Base-by-base conservation (phyloP, 2,113 vertebrate species). In the Odocoileus virginianus region DNA sequence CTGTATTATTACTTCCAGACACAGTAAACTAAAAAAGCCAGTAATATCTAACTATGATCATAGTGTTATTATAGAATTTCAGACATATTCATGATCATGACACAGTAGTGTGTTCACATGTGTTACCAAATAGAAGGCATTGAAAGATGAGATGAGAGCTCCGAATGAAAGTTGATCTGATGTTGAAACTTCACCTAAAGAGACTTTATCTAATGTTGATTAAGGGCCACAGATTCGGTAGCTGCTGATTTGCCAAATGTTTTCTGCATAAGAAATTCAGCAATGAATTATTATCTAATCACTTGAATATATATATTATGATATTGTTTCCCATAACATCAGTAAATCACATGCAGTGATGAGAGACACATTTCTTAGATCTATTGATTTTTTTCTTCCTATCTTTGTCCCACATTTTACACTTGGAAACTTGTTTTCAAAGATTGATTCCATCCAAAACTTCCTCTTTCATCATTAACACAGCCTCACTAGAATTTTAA, bases 401-500 rank as follows among this genome's bases (percentile, higher is more conserved):
- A 36, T 91, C 50, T 86, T 95, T 60, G 33, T 92, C n/a, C 40
- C 57, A 88, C 60, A 3, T 87, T 97, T 92, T 89, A 54, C 1
- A 60, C n/a, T 87, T 7, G 33, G 76, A 45, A 82, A 82, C 33
- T 52, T 61, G 45, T 95, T 97, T 97, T 55, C 71, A 71, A 84
- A 98, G 87, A 95, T 67, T 87, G 87, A 94, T 96, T 96, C 64
- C 54, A 82, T 54, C 79, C 50, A 36, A 94, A 93, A 76, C n/a
- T 93, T 86, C 43, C 50, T 84, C 13, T 81, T 92, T 84, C n/a
- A 47, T 52, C 54, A 36, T 78, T 83, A 85, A 85, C 54, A 43
- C n/a, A 55, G 45, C 67, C 71, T 93, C 47, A 58, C 54, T 61
- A 64, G 94, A 97, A 96, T 94, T 96, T 95, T 79, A 94, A 55